Base-by-base conservation (phyloP, 2,888 invertebrate genomes). In the Choristoneura rosaceana region DNA sequence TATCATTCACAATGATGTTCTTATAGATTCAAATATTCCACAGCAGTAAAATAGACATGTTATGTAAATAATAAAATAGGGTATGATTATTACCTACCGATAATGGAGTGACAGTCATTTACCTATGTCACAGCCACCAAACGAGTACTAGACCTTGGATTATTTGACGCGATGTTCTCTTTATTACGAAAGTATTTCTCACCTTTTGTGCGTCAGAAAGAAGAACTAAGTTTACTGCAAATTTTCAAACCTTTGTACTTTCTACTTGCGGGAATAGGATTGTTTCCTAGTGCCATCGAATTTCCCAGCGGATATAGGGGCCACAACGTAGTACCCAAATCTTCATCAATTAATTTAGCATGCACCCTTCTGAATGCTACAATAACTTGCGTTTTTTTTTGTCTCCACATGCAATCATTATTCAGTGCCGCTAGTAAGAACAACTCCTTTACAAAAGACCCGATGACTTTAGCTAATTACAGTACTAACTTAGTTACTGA, bases 381-480 rank as follows among this genome's bases (percentile, higher is more conserved):
- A 7, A 9, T 69, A 17, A 52, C 73, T 8, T 62, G 75, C 9
- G 10, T n/a, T 17, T 70, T 59, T 41, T 25, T 64, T 25, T 8
- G 64, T 43, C 41, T 70, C 33, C 64, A 70, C 15, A 41, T 73
- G 4, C 55, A 59, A 4, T 15, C 58, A 15, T 12, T 74, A 45
- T 25, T 25, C 25, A 70, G 50, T 7, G 4, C 55, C 5, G 14
- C 47, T 0, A 61, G 55, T 33, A 47, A 47, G 14, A n/a, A 66
- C 9, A 63, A 47, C 41, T 69, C 67, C 8, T 17, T 69, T 17
- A 73, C 69, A 3, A 74, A 74, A 25, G 69, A 41, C 1, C 12
- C 50, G 7, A 45, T 75, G 9, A 74, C 74, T n/a, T 8, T 63
- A 64, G 55, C 69, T 58, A 71, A 65, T 62, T 76, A 76, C 65